A percentile compares a stretch with the other conserved stretches of the same genome.
Evolutionary conservation across 2,797 vertebrate species (phyloP).

Genomic region (Halcyon chelicuti): DNA sequence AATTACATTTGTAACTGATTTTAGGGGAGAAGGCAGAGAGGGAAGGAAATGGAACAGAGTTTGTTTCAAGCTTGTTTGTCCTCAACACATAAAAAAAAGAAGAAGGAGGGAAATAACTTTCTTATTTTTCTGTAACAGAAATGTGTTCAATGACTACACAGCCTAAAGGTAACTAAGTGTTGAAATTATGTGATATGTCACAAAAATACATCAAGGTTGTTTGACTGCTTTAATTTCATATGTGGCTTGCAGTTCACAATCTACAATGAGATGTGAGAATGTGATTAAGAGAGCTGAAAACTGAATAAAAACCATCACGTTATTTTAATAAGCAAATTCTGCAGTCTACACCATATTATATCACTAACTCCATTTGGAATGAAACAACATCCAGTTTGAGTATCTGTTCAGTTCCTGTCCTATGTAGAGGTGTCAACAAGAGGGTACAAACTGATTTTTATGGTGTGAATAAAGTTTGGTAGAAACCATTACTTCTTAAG

Average conservation of each 20-base stretch:
- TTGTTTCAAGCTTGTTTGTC: not conserved
- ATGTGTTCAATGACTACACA: not conserved
- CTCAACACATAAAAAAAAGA: not conserved
- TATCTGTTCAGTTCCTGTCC: not conserved
- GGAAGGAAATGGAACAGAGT: not conserved
- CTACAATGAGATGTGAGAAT: not conserved
- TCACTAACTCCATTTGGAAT: not conserved
- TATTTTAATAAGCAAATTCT: not conserved
- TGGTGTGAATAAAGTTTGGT: not conserved
- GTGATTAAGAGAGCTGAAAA: not conserved
- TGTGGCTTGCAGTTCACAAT: not conserved
- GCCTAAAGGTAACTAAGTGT: not conserved
- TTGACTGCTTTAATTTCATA: not conserved
- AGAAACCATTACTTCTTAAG: not conserved
- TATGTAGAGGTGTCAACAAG: not conserved
- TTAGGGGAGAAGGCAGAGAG: not conserved
- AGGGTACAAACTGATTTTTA: constrained; percentile 15
- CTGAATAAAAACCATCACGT: accelerated
- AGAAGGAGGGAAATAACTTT: accelerated
- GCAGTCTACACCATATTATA: not conserved
- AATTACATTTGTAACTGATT: not conserved
- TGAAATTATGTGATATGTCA: not conserved
- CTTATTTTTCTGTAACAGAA: not conserved
- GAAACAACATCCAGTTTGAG: not conserved
- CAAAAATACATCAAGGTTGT: not conserved